A percentile compares a stretch with the other conserved stretches of the same genome.
Evolutionary conservation across 2,797 vertebrate species (phyloP).

Genomic region (Crax fasciolata): DNA sequence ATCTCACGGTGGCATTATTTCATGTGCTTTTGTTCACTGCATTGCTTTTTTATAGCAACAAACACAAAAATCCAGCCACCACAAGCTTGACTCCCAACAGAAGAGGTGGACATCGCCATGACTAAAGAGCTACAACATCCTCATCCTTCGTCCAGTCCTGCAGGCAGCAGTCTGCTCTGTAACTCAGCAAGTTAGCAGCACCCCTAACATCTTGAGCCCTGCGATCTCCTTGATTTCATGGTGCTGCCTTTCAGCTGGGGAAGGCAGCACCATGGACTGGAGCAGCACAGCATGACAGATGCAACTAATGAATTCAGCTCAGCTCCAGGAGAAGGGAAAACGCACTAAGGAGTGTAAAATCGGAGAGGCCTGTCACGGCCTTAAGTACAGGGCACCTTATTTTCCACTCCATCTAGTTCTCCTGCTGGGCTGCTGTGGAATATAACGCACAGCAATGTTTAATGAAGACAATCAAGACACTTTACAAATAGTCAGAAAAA

Average conservation of each 20-base stretch:
- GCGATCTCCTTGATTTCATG: slow-evolving; percentile 36
- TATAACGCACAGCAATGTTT: background rate
- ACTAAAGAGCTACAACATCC: background rate
- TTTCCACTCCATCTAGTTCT: slow-evolving; percentile 17
- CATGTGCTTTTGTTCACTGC: background rate
- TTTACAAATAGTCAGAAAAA: slow-evolving; percentile 31
- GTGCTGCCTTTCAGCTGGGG: slow-evolving; percentile 47
- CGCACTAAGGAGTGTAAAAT: background rate
- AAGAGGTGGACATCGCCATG: background rate
- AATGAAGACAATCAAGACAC: slow-evolving; percentile 33
- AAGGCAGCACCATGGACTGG: slow-evolving; percentile 46
- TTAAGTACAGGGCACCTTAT: slow-evolving; percentile 12
- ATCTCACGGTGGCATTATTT: background rate
- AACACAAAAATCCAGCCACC: background rate
- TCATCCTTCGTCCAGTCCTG: background rate
- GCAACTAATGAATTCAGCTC: slow-evolving; percentile 35
- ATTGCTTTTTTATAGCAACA: background rate
- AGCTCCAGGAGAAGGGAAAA: slow-evolving; percentile 46
- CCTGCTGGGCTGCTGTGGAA: slow-evolving; percentile 26
- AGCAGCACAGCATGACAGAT: slow-evolving; percentile 44
- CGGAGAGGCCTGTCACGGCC: slow-evolving; percentile 10
- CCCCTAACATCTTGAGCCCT: slow-evolving; percentile 5
- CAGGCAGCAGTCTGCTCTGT: background rate
- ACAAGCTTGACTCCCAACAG: background rate
- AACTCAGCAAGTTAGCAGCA: slow-evolving; percentile 50